These are phyloP conservation scores for Perizoma flavofasciatum DNA, from an alignment of 2,888 invertebrate genomes.

Conservation along the genomic window DNA sequence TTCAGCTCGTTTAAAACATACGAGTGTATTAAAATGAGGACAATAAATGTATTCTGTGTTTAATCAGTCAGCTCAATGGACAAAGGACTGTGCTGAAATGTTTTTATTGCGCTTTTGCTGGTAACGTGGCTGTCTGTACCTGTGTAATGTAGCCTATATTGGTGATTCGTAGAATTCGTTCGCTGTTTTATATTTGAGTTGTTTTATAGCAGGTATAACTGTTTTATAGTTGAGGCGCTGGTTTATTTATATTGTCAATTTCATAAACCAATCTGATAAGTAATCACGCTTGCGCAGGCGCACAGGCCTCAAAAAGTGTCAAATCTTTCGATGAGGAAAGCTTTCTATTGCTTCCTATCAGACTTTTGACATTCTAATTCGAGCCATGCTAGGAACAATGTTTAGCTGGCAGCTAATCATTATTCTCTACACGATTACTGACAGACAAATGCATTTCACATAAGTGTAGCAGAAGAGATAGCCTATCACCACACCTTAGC, in stretches of 20 bases:
- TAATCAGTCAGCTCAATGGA: slow-evolving; percentile 29
- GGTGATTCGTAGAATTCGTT: neutral
- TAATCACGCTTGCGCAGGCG: too few relatives aligned
- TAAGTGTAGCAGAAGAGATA: slow-evolving; percentile 4
- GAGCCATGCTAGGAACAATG: too few relatives aligned
- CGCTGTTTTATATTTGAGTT: too few relatives aligned
- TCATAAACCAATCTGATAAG: too few relatives aligned
- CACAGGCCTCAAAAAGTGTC: too few relatives aligned
- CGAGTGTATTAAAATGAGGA: slow-evolving; percentile 37
- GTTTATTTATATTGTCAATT: too few relatives aligned
- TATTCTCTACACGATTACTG: neutral
- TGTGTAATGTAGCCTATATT: slow-evolving; percentile 2
- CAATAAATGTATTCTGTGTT: slow-evolving; percentile 29
- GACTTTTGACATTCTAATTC: too few relatives aligned
- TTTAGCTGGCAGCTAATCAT: too few relatives aligned
- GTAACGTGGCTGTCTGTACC: neutral
- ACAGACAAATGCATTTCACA: slow-evolving; percentile 14
- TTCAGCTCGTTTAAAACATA: slow-evolving; percentile 42
- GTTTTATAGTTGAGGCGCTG: too few relatives aligned
- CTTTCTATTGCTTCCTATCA: too few relatives aligned
- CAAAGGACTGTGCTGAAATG: slow-evolving; percentile 15
- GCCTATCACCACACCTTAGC: slow-evolving; percentile 21
- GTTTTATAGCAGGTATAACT: too few relatives aligned
- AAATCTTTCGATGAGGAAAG: too few relatives aligned
- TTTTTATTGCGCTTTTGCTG: slow-evolving; percentile 15